Base-by-base conservation (phyloP, 2,113 vertebrate genomes). In the Bos indicus region DNA sequence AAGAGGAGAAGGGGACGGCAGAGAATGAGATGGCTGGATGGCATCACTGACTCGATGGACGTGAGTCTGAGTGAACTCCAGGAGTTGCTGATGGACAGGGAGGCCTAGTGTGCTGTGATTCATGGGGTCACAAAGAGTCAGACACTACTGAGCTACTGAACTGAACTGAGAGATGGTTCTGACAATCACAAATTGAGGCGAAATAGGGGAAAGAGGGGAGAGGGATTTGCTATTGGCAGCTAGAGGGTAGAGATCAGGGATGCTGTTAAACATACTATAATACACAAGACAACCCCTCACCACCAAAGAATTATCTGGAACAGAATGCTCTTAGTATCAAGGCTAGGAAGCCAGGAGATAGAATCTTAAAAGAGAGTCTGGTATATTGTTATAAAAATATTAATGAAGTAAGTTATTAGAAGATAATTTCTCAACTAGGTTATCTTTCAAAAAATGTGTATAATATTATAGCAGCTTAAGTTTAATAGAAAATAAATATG, bases 361-460 rank as follows among this genome's bases (percentile, higher is more conserved):
- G 7, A 80, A 14, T 46, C 56, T 98, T 97, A 96, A 98, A 98
- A 97, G 86, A 85, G 95, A 97, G 95, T 77, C 97, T 90, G 40
- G 62, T 92, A 94, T 97, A 97, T 97, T 98, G 97, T 21, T 1
- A 95, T 97, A 17, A 87, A 90, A 96, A 95, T 97, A 95, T 96
- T 86, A 96, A 93, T 30, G 26, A 94, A 93, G 81, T 91, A 92
- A 90, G 83, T 98, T 90, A 36, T 62, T 96, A 60, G 97, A 93
- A 62, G 85, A 97, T 46, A 97, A 92, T 97, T 96, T 93, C 92
- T 98, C 92, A 98, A 91, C 86, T 85, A 94, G 81, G 48, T 87
- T 33, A 6, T 84, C n/a, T 60, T 97, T 98, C 92, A 46, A 33
- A 94, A 83, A 81, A 0, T n/a, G 0, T 83, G 48, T 83, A 11